Base-by-base conservation (phyloP, 2,797 vertebrate species). In the Tinamus major region DNA sequence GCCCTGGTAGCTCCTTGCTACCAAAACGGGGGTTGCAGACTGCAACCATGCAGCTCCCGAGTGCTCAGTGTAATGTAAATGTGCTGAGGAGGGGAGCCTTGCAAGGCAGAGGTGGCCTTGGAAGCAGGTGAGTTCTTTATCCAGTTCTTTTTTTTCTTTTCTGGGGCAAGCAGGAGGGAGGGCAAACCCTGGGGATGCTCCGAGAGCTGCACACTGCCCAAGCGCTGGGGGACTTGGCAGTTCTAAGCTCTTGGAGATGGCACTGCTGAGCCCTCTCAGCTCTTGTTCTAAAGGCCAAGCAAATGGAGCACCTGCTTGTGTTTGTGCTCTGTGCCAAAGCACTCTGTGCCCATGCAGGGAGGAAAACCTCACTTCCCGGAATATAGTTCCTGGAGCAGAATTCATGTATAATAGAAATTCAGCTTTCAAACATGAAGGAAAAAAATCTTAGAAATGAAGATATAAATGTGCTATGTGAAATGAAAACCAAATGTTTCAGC, bases 241-340 rank as follows among this genome's bases (percentile, higher is more conserved):
- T 79, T 93, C 56, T 55, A 18, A 72, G 79, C 90, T 85, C 41
- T 44, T 85, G 20, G 33, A 55, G 59, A 42, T 53, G 29, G 29
- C 49, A 55, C 20, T 79, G 48, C 53, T 58, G 64, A 64, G 87
- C 37, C 58, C 37, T 71, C 65, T 82, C 77, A 81, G 61, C 48
- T 79, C 72, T 82, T 71, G 33, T 53, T 95, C 81, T 65, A 85
- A 85, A 93, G 53, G 49, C 58, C 65, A 75, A 85, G 61, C 42
- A 89, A 92, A 92, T 78, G 58, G 26, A 93, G 62, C 87, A 91
- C 92, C 91, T 92, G 76, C 62, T 85, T 75, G 61, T 58, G 37
- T 69, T 89, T 85, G 35, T 89, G 58, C 9, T 64, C 79, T 62
- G 48, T 94, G 85, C 79, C 79, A 92, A 59, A 89, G 46, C 19